Evolutionary conservation across 2,888 invertebrate genomes (phyloP).

Genomic region (Pachydiplax longipennis): DNA sequence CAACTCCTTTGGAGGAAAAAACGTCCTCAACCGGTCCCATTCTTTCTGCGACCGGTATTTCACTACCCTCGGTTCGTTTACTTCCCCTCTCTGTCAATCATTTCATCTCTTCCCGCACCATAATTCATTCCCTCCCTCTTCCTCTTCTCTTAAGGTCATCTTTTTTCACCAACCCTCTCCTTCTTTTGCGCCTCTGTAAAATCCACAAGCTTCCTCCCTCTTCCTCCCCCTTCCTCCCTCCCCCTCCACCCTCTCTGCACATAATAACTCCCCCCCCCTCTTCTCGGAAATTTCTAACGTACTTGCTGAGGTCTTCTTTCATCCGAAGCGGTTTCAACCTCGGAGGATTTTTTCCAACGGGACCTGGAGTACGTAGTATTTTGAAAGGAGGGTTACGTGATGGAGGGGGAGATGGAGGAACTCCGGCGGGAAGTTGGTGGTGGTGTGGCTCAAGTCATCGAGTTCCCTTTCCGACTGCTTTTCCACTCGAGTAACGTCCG

Average conservation of each 20-base stretch:
- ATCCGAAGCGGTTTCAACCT: background rate
- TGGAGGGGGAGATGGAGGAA: background rate
- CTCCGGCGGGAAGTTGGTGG: no score
- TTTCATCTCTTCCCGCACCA: background rate
- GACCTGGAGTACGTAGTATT: background rate
- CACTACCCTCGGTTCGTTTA: background rate
- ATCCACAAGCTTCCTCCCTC: background rate
- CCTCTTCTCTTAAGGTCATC: background rate
- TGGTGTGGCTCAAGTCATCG: no score
- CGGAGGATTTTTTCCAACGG: background rate
- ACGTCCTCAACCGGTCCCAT: background rate
- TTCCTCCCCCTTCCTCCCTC: background rate
- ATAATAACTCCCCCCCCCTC: background rate
- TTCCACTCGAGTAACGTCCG: no score
- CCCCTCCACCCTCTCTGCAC: background rate
- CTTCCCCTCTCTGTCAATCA: background rate
- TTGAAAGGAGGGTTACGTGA: background rate
- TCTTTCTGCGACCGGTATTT: background rate
- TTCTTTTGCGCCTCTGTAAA: background rate
- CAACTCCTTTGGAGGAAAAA: background rate
- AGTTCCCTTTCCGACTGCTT: no score
- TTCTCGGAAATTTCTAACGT: background rate
- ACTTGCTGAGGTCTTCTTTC: background rate
- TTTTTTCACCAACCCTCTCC: background rate
- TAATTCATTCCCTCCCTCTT: background rate